Base-by-base conservation (phyloP, 2,797 vertebrate species). In the Hydrolagus colliei region DNA sequence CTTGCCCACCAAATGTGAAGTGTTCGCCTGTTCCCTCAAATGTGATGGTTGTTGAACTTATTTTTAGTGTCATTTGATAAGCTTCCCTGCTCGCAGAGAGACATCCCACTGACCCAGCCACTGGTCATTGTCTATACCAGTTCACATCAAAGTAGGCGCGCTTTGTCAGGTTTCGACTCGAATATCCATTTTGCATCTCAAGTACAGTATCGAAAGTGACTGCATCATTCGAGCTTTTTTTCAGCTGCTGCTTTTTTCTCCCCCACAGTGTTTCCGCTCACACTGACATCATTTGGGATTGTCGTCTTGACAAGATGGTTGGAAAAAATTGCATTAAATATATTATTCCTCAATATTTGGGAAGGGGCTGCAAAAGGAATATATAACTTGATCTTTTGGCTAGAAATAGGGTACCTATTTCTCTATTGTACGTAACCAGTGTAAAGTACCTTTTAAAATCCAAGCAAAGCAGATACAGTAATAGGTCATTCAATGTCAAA, bases 1-100 rank as follows among this genome's bases (percentile, higher is more conserved):
- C 88, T 87, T 94, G 93, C 90, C 92, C 93, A 90, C 93, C 92
- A 89, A 95, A 95, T 91, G 93, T 90, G 93, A 94, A 94, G 89
- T 89, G 91, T 91, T 94, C 89, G 88, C 94, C 90, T 93, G 93
- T 94, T 92, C 93, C 93, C 94, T 95, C 92, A 95, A 93, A 96
- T 86, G 91, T 98, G 97, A 98, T 93, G 97, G 95, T 97, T 95
- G 96, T 89, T 97, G 97, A 96, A 97, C 97, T 98, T 98, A 98
- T 99, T 98, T 98, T 97, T 97, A 96, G 96, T 99, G 98, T 98
- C 97, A 98, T 95, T 95, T 99, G 97, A 98, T 96, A 97, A 96
- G 97, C 95, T 93, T 94, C 92, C 93, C 94, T 92, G 95, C 95
- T 92, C 92, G 87, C 95, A 93, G 94, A 90, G 93, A 98, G 97